A percentile compares a stretch with the other conserved stretches of the same genome.
Conservation (phyloP, 2,113 vertebrate species). For the Progne subis region DNA sequence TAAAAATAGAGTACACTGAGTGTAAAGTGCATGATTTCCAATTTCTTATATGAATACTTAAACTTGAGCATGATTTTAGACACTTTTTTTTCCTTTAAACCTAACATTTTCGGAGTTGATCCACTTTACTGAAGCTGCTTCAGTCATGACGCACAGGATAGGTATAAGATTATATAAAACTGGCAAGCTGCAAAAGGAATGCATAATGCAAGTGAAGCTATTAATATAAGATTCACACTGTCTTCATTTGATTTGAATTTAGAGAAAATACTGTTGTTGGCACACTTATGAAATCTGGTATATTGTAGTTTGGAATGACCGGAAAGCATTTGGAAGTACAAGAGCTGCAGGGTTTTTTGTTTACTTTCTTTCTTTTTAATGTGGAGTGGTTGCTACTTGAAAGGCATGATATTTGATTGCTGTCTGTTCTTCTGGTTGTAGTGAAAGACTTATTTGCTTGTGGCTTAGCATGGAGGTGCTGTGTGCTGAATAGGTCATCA, state of each 20-base stretch:
- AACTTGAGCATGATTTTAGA: not conserved
- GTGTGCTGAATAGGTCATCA: not conserved
- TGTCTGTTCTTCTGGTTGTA: not conserved
- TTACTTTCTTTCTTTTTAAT: not conserved
- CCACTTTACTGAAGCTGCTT: not conserved
- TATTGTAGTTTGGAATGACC: not conserved
- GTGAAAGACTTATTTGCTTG: not conserved
- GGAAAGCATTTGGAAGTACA: not conserved
- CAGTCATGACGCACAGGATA: not conserved
- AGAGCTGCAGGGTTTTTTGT: not conserved
- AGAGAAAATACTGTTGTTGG: not conserved
- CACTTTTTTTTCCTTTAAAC: not conserved
- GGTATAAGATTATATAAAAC: not conserved
- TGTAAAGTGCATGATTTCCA: not conserved
- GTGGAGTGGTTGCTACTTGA: not conserved
- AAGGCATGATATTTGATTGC: fast-evolving
- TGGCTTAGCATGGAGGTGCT: not conserved
- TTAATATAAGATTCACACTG: not conserved
- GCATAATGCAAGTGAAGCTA: not conserved
- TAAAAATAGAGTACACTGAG: not conserved
- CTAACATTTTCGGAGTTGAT: not conserved
- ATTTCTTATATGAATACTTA: not conserved
- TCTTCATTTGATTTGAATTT: not conserved
- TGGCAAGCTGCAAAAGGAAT: not conserved
- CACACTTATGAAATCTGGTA: not conserved